These are phyloP conservation scores for Axinella damicornis DNA, from an alignment of 37 sponge, comb jelly and placozoan species.

Conservation along the genomic window DNA sequence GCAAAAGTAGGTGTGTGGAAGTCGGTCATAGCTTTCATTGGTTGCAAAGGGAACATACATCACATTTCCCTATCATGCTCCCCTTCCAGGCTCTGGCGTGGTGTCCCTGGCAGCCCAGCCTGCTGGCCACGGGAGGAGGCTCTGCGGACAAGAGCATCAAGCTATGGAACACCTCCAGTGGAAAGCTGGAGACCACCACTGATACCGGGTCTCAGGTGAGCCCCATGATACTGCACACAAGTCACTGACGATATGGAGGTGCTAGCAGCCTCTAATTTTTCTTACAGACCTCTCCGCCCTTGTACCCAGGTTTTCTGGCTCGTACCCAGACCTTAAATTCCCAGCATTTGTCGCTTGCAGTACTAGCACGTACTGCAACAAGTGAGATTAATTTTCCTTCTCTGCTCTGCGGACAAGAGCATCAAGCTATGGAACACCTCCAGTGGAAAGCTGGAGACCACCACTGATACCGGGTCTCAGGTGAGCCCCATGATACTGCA, in stretches of 20 bases:
- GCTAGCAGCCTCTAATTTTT: neutral
- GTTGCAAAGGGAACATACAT: too few species aligned
- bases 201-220: slow-evolving; percentile 41
- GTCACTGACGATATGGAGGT: neutral
- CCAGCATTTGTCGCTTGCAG: too few species aligned
- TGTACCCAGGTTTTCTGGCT: too few species aligned
- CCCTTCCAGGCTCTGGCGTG: slow-evolving; percentile 78
- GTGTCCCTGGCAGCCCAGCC: slow-evolving; percentile 89
- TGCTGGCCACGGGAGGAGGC: slow-evolving; percentile 93
- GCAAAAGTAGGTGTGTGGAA: too few species aligned
- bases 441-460: slow-evolving; percentile 58
- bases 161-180: slow-evolving; percentile 85
- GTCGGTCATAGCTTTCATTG: too few species aligned
- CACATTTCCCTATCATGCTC: too few species aligned
- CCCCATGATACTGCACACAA: neutral
- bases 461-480: slow-evolving; percentile 40
- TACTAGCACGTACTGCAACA: too few species aligned
- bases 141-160: slow-evolving; percentile 80
- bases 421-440: slow-evolving; percentile 86
- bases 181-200: slow-evolving; percentile 36
- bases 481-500: too few species aligned
- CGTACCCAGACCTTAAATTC: too few species aligned
- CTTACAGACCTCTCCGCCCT: neutral
- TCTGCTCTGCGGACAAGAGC: slow-evolving; percentile 81
- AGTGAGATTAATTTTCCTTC: too few species aligned